Conservation (phyloP, 2,113 vertebrate species). For the Canis aureus region DNA sequence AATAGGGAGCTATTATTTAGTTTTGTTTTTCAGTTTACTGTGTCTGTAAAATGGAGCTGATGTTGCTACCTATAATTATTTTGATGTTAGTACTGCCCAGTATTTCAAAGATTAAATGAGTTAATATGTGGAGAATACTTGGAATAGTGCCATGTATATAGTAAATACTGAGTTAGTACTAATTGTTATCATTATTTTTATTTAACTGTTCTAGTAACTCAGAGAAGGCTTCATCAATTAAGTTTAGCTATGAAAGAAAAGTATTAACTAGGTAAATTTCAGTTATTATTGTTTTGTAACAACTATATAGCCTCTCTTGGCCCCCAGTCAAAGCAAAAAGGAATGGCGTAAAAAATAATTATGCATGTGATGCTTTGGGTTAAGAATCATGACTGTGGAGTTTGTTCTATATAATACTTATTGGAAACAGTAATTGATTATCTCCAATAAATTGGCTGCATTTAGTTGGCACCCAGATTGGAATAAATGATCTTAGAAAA, state of each 20-base stretch:
- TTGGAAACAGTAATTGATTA: neutral
- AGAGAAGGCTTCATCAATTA: neutral
- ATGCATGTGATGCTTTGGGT: neutral
- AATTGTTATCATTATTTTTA: neutral
- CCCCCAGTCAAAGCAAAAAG: neutral
- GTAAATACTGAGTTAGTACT: neutral
- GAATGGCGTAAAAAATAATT: neutral
- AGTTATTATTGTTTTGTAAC: neutral
- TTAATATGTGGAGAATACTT: neutral
- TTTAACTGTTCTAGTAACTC: neutral
- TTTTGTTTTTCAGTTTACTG: neutral
- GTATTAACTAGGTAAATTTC: neutral
- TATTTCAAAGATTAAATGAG: neutral
- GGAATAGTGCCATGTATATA: neutral
- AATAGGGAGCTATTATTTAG: no score
- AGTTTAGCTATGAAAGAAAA: neutral
- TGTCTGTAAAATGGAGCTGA: neutral
- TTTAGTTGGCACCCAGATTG: neutral
- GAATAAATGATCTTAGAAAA: neutral
- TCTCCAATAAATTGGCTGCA: neutral
- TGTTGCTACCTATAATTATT: neutral
- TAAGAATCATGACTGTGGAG: neutral
- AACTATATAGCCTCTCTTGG: neutral
- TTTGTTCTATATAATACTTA: neutral
- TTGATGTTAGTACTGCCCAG: neutral